phyloP scores from a whole-genome alignment of 2,888 invertebrate species.

The Cryptops parisi region DNA sequence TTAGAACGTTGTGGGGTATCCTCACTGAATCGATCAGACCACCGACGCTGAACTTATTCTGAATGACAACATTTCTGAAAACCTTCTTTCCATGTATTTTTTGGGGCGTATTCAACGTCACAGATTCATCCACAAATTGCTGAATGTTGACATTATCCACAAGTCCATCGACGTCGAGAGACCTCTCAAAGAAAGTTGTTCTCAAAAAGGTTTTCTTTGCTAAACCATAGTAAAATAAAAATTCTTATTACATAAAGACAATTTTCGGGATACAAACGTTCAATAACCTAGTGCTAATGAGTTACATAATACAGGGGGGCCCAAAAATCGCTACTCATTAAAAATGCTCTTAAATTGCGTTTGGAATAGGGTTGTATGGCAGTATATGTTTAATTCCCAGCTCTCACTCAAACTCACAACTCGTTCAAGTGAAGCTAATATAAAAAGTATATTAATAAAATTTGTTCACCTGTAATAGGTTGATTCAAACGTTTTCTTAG shows the following conservation, averaged over 20 bases:
- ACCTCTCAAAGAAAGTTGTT: slow-evolving; percentile 1
- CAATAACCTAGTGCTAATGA: too few relatives aligned
- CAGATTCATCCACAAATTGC: not conserved
- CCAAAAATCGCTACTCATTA: too few relatives aligned
- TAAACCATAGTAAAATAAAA: not conserved
- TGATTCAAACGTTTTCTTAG: not conserved
- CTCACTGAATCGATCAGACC: not conserved
- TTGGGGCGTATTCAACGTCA: not conserved
- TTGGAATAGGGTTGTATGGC: too few relatives aligned
- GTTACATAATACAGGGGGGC: too few relatives aligned
- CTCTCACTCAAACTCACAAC: too few relatives aligned
- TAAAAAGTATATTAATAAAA: too few relatives aligned
- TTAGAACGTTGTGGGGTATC: not conserved
- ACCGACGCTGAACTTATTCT: not conserved
- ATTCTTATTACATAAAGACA: too few relatives aligned
- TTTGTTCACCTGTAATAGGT: too few relatives aligned
- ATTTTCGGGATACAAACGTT: too few relatives aligned
- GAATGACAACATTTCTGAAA: not conserved
- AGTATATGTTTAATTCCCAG: too few relatives aligned
- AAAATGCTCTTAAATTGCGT: too few relatives aligned
- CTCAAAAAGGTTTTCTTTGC: not conserved
- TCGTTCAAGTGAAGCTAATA: too few relatives aligned
- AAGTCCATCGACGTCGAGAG: not conserved
- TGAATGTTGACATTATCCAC: not conserved
- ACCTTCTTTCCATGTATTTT: not conserved